Conservation (phyloP, 2,113 vertebrate species). For the Centrocercus urophasianus region DNA sequence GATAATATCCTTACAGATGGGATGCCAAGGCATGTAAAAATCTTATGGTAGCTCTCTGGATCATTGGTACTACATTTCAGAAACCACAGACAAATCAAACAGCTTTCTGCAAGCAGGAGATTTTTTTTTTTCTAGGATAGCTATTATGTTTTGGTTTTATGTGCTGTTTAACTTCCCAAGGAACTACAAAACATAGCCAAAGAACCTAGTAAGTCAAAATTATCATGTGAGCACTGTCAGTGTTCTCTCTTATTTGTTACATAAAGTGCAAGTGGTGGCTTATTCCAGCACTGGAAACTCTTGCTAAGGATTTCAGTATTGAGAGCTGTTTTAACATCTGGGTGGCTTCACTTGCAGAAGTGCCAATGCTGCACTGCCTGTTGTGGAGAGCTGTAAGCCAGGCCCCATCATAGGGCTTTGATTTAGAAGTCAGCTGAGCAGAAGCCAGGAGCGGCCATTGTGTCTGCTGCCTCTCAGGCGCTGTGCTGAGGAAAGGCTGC, state of each 20-base stretch:
- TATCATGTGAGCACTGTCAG: background rate
- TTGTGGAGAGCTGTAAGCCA: background rate
- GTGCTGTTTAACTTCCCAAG: background rate
- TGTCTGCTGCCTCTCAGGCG: background rate
- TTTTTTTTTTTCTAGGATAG: background rate
- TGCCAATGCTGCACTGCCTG: fast-evolving
- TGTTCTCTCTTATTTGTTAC: constrained; percentile 8
- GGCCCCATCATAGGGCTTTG: background rate
- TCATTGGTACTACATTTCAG: background rate
- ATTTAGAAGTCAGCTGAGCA: background rate
- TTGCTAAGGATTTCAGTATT: background rate
- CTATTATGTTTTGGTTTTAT: background rate
- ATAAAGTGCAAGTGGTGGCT: background rate
- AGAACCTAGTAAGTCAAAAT: constrained; percentile 18
- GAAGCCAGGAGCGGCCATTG: background rate
- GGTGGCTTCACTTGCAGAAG: background rate
- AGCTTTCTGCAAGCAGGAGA: background rate
- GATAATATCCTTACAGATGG: background rate
- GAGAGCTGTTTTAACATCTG: background rate
- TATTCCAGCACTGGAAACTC: background rate
- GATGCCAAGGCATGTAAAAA: background rate
- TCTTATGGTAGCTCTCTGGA: background rate
- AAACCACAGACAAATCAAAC: constrained; percentile 30
- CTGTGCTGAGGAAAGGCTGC: fast-evolving
- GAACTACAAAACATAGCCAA: constrained; percentile 6